Evolutionary conservation across 2,797 vertebrate genomes (phyloP).

Genomic region (Lepidocolaptes lacrymiger): DNA sequence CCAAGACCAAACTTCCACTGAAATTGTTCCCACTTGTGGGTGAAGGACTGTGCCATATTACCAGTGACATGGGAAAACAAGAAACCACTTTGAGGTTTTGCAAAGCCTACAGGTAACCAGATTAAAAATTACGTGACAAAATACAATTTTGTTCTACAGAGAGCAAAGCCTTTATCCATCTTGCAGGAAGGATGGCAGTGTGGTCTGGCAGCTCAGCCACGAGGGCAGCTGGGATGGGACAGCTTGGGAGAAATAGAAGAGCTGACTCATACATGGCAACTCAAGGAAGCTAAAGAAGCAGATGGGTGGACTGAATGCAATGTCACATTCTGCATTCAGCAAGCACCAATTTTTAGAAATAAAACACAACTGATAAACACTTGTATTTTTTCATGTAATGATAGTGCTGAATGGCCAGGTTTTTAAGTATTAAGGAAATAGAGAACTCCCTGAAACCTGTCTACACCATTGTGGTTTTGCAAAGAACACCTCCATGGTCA

Average conservation of each 20-base stretch:
- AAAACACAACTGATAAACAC: not conserved
- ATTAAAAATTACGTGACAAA: not conserved
- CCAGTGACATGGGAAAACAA: rapidly evolving
- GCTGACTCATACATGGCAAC: rapidly evolving
- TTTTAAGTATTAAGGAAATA: not conserved
- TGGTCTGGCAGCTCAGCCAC: not conserved
- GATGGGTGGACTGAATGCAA: not conserved
- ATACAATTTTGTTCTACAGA: not conserved
- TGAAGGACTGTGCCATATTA: not conserved
- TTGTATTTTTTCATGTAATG: not conserved
- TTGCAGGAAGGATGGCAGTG: not conserved
- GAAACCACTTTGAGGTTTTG: not conserved
- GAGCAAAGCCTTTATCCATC: not conserved
- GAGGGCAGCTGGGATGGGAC: not conserved
- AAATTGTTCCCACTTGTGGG: not conserved
- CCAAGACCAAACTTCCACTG: not conserved
- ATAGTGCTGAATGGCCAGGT: not conserved
- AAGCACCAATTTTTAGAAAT: not conserved
- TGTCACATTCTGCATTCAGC: not conserved
- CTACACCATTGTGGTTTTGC: not conserved
- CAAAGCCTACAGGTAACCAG: not conserved
- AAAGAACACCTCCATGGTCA: not conserved
- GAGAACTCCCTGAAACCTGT: not conserved
- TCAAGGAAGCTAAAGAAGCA: not conserved
- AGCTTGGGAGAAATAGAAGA: not conserved